A percentile compares a stretch with the other conserved stretches of the same genome.
Evolutionary conservation across 2,797 vertebrate genomes (phyloP).

Genomic region (Leptoclinus maculatus): DNA sequence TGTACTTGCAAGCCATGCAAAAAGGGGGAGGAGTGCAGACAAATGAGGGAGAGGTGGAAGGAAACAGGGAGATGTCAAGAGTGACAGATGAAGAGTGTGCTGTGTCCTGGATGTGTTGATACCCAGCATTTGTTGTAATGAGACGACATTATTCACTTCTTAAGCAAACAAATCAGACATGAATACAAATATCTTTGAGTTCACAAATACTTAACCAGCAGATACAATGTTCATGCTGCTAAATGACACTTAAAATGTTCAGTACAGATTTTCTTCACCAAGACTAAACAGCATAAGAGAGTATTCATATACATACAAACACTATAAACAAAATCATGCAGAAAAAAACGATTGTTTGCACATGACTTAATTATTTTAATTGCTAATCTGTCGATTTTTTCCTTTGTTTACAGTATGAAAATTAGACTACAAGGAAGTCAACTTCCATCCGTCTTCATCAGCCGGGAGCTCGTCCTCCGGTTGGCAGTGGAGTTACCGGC

Average conservation of each 20-base stretch:
- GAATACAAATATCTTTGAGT: background rate
- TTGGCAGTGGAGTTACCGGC: conserved; percentile 14
- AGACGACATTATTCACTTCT: background rate
- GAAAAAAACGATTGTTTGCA: background rate
- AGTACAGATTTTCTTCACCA: conserved; percentile 6
- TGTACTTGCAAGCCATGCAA: conserved; percentile 73
- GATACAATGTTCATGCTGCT: background rate
- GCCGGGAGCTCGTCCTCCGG: conserved; percentile 20
- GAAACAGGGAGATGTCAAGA: conserved; percentile 33
- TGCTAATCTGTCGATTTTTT: background rate
- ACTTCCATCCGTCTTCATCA: conserved; percentile 27
- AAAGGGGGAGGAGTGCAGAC: conserved; percentile 38
- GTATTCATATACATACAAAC: conserved; percentile 3
- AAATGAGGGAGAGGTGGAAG: conserved; percentile 46
- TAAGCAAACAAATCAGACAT: background rate
- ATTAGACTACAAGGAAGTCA: background rate
- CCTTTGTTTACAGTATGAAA: conserved; percentile 6
- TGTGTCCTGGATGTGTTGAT: conserved; percentile 29
- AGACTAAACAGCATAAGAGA: background rate
- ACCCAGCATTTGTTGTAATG: conserved; percentile 1
- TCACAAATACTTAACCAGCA: conserved; percentile 1
- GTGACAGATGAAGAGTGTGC: conserved; percentile 25
- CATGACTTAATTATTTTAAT: background rate
- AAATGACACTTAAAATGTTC: background rate
- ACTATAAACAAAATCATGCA: background rate